These are phyloP conservation scores for Elysia chlorotica DNA, from an alignment of 1,140 invertebrate species.

Conservation along the genomic window DNA sequence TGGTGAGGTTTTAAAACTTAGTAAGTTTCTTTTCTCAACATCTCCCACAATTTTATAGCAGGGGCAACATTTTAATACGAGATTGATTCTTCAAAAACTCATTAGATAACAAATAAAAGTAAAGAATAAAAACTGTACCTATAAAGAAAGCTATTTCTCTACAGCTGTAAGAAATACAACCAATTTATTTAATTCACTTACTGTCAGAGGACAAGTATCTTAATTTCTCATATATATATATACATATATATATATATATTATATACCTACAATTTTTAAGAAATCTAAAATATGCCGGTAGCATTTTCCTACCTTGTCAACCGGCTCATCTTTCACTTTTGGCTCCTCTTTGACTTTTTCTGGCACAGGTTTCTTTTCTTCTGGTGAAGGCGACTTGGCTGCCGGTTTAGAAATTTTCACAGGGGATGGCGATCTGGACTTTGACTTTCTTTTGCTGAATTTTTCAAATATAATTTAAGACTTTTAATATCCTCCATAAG, in stretches of 20 bases:
- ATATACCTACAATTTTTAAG: too few relatives aligned
- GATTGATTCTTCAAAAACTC: too few relatives aligned
- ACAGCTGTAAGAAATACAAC: background rate
- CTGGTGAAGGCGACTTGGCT: constrained; percentile 31
- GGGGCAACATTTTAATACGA: too few relatives aligned
- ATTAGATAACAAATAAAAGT: too few relatives aligned
- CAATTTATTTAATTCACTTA: background rate
- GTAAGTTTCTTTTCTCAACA: too few relatives aligned
- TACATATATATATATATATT: too few relatives aligned
- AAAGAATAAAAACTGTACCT: background rate
- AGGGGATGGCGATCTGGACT: constrained; percentile 23
- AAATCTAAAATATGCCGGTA: too few relatives aligned
- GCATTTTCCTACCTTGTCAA: constrained; percentile 60
- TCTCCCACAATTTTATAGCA: too few relatives aligned
- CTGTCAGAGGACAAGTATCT: background rate
- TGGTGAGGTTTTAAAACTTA: too few relatives aligned
- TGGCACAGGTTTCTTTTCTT: constrained; percentile 30
- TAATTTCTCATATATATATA: background rate
- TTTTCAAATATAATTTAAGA: constrained; percentile 21
- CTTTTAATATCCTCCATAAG: constrained; percentile 8
- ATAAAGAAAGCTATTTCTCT: background rate
- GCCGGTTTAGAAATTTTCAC: constrained; percentile 4
- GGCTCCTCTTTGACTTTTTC: too few relatives aligned
- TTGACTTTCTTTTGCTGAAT: constrained; percentile 25
- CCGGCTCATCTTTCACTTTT: constrained; percentile 55